Conservation (phyloP, 2,797 vertebrate genomes). For the Paratrypauchen microcephalus region DNA sequence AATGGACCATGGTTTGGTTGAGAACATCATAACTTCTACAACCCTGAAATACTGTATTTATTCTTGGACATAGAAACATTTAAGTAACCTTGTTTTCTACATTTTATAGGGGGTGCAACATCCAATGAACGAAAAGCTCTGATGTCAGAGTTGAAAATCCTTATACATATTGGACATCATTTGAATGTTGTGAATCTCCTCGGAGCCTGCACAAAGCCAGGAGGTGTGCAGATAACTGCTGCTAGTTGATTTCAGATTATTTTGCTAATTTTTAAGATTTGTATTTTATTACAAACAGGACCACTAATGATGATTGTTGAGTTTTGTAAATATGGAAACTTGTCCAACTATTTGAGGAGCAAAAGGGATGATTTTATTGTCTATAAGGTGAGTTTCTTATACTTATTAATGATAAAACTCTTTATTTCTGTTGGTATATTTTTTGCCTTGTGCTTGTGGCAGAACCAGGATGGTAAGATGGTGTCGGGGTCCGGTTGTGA, state of each 20-base stretch:
- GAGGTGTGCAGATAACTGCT: slow-evolving; percentile 77
- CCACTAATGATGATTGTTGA: slow-evolving; percentile 96
- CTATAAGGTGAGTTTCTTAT: slow-evolving; percentile 81
- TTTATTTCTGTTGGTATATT: slow-evolving; percentile 4
- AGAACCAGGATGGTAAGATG: slow-evolving; percentile 85
- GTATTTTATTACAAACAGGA: slow-evolving; percentile 65
- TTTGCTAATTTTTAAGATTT: not conserved
- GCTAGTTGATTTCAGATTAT: not conserved
- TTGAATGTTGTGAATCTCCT: slow-evolving; percentile 94
- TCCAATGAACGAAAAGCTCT: slow-evolving; percentile 92
- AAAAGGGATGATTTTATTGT: slow-evolving; percentile 89
- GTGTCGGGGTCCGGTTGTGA: slow-evolving; percentile 83
- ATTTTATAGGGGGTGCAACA: slow-evolving; percentile 85
- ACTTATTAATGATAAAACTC: not conserved
- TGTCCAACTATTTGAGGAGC: slow-evolving; percentile 89
- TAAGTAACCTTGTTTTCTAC: slow-evolving; percentile 19
- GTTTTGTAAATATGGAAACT: slow-evolving; percentile 93
- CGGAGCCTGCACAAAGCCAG: slow-evolving; percentile 92
- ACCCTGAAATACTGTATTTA: slow-evolving; percentile 42
- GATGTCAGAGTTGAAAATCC: slow-evolving; percentile 95
- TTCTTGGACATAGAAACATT: slow-evolving; percentile 18
- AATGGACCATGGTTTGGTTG: slow-evolving; percentile 40
- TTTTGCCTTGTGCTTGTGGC: slow-evolving; percentile 30
- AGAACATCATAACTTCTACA: slow-evolving; percentile 27
- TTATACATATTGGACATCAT: slow-evolving; percentile 96